Evolutionary conservation across 2,888 invertebrate species (phyloP).

Genomic region (Spilarctia lutea): DNA sequence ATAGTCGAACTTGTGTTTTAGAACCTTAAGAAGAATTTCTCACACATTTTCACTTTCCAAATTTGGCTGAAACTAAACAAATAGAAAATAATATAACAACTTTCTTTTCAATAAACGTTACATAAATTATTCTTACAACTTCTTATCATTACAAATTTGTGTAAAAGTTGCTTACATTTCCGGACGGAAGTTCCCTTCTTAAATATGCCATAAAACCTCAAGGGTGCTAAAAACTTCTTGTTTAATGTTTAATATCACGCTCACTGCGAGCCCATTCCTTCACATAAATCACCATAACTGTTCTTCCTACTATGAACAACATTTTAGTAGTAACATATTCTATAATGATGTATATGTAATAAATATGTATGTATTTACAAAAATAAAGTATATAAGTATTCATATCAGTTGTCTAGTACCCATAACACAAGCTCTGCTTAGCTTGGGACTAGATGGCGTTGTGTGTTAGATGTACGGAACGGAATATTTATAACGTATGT

Average conservation of each 20-base stretch:
- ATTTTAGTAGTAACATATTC: slow-evolving; percentile 27
- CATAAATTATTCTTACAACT: slow-evolving; percentile 12
- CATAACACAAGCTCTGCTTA: too few species aligned
- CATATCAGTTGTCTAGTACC: too few species aligned
- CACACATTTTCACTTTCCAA: background rate
- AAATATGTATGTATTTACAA: too few species aligned
- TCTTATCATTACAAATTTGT: slow-evolving; percentile 43
- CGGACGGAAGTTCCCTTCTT: slow-evolving; percentile 38
- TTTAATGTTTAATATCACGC: slow-evolving; percentile 51
- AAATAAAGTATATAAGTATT: too few species aligned
- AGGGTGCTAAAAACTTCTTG: slow-evolving; percentile 44
- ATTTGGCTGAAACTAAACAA: background rate
- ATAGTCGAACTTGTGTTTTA: too few species aligned
- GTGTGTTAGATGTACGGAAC: too few species aligned
- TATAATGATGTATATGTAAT: too few species aligned
- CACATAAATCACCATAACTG: slow-evolving; percentile 44
- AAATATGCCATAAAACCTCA: slow-evolving; percentile 48
- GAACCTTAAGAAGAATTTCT: too few species aligned
- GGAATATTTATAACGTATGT: slow-evolving; percentile 34
- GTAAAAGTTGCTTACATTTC: slow-evolving; percentile 40
- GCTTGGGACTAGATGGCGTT: too few species aligned
- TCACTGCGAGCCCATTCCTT: slow-evolving; percentile 24
- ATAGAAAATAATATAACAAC: background rate
- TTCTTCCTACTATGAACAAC: slow-evolving; percentile 28
- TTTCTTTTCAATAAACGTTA: slow-evolving; percentile 5